Base-by-base conservation (phyloP, 2,113 vertebrate species). In the Crotalus viridis region DNA sequence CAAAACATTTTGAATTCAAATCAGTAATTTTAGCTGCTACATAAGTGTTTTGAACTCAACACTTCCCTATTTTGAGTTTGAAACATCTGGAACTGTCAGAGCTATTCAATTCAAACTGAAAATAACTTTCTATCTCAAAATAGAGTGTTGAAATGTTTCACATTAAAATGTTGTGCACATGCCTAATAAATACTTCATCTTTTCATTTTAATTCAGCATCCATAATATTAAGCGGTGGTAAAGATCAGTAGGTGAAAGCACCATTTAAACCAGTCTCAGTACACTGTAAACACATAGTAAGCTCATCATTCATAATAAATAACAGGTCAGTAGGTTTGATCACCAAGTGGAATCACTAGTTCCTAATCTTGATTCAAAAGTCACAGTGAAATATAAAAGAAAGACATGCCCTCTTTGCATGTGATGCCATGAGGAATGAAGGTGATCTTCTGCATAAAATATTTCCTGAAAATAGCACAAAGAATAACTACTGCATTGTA, bases 381-480 rank as follows among this genome's bases (percentile, higher is more conserved):
- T 10, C 43, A 59, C 52, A 57, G 19, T 46, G 6, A 93, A 93
- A 39, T 54, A 26, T 93, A 86, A 86, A 51, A 91, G 3, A 24
- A 55, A 89, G 39, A n/a, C 39, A 88, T 33, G 6, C n/a, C 51
- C 46, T 39, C 52, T 56, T 56, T 9, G 6, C 64, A 28, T 86
- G 61, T 69, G 48, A 86, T 56, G 51, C 5, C 33, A 24, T 7
- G n/a, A 48, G 26, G 74, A 93, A 43, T 46, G 54, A 91, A 57
- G 54, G 7, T 88, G 64, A 52, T 91, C 26, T 56, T 81, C 81
- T 89, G 43, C n/a, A 85, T 86, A 33, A 89, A 89, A 33, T 51
- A 64, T 85, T 86, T 93, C 74, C 90, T 69, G 56, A 69, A 91
- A 51, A 46, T 10, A 8, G 69, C 59, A 56, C 46, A 39, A 93